Evolutionary conservation across 2,888 invertebrate species (phyloP).

Genomic region (Meiosimyza platycephala): DNA sequence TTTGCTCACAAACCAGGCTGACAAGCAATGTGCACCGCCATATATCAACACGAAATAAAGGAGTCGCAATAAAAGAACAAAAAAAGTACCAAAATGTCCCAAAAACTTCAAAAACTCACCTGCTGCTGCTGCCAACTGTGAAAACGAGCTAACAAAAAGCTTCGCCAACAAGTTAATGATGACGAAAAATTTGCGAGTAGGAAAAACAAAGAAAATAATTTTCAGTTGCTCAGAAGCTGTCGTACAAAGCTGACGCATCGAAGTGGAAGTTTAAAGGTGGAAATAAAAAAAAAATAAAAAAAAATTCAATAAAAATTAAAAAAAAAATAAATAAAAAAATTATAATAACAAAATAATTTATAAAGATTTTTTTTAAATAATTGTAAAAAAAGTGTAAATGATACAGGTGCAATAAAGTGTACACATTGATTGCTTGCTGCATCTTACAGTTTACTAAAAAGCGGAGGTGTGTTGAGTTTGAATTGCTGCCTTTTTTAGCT

Average conservation of each 20-base stretch:
- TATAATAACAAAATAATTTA: neutral
- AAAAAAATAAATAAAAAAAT: constrained; percentile 21
- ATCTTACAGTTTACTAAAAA: constrained; percentile 6
- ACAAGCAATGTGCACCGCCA: neutral
- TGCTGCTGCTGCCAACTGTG: constrained; percentile 5
- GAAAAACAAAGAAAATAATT: constrained; percentile 43
- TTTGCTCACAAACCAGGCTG: neutral
- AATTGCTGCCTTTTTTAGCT: neutral
- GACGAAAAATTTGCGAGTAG: constrained; percentile 48
- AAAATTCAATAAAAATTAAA: constrained; percentile 20
- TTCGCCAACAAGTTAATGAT: constrained; percentile 25
- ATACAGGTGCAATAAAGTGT: neutral
- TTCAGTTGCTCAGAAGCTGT: constrained; percentile 52
- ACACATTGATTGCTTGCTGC: constrained; percentile 9
- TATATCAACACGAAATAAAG: neutral
- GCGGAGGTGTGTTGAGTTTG: constrained; percentile 42
- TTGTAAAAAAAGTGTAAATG: too few relatives aligned
- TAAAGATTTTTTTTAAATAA: neutral
- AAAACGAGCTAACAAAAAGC: constrained; percentile 28
- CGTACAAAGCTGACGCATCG: constrained; percentile 52
- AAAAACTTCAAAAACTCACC: constrained; percentile 12
- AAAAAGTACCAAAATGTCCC: neutral
- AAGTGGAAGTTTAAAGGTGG: constrained; percentile 35
- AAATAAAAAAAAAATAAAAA: constrained; percentile 35
- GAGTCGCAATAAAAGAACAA: neutral